A percentile compares a stretch with the other conserved stretches of the same genome.
Evolutionary conservation across 2,888 invertebrate genomes (phyloP).

Genomic region (Ectemnius continuus): DNA sequence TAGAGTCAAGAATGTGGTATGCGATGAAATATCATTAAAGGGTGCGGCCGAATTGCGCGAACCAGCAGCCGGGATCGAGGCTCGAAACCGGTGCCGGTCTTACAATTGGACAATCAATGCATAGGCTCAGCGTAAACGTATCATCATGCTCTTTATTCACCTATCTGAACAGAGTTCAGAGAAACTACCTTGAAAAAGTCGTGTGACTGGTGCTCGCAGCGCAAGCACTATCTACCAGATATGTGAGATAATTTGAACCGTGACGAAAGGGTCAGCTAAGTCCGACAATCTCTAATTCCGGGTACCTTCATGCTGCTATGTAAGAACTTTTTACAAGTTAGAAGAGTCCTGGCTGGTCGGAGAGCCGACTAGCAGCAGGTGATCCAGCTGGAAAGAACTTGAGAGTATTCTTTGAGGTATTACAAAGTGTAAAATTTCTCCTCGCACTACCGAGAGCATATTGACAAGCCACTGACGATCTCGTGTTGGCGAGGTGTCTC

Average conservation of each 20-base stretch:
- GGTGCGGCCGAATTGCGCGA: neutral
- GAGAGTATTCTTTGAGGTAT: too few relatives aligned
- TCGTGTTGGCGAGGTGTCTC: constrained; percentile 21
- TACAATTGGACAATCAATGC: constrained; percentile 4
- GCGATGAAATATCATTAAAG: constrained; percentile 25
- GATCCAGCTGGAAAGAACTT: too few relatives aligned
- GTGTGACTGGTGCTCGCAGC: neutral
- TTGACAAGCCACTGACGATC: too few relatives aligned
- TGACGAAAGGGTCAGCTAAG: neutral
- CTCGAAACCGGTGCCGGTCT: too few relatives aligned
- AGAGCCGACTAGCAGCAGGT: too few relatives aligned
- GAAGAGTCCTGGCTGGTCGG: too few relatives aligned
- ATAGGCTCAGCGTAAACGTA: constrained; percentile 2
- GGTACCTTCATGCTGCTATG: too few relatives aligned
- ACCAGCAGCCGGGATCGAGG: too few relatives aligned
- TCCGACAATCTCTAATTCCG: too few relatives aligned
- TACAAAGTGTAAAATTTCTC: too few relatives aligned
- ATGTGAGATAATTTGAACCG: constrained; percentile 1
- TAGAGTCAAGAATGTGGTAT: constrained; percentile 34
- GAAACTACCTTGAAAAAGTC: constrained; percentile 3
- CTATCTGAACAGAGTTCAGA: constrained; percentile 8
- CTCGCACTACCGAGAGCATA: too few relatives aligned
- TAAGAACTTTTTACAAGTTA: too few relatives aligned
- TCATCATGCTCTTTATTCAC: neutral
- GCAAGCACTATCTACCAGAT: constrained; percentile 5